Base-by-base conservation (phyloP, 2,888 invertebrate genomes). In the Orchesellides sinensis region DNA sequence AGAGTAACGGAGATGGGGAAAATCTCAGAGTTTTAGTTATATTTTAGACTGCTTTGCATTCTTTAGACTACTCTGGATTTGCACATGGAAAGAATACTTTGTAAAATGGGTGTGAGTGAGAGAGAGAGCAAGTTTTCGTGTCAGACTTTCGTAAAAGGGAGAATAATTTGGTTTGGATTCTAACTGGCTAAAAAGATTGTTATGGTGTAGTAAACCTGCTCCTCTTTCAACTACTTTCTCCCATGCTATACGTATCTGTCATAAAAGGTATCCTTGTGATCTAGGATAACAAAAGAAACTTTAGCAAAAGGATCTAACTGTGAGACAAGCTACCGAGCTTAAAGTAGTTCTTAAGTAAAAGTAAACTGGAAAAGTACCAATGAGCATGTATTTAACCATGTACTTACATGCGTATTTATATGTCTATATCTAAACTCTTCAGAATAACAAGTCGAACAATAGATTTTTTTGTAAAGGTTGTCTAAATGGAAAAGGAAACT, bases 71-170 rank as follows among this genome's bases (percentile, higher is more conserved):
- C 32, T 54, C 59, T 17, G 17, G 56, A 75, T 77, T 77, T 68
- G 77, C 77, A 77, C 77, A 77, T 68, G 59, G 77, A 68, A 40
- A 47, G 68, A 77, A 77, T 77, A 75, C 52, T 74, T 45, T 74
- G 19, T 49, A 52, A 52, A 63, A 63, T 74, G 49, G 8, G 17
- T 54, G 27, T 49, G 49, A 49, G 59, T 17, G 29, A 59, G 32
- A 73, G 59, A 32, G 47, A 49, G 40, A 61, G 27, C 32, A 63
- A 74, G 65, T 49, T 77, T 74, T 77, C 54, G 23, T 66, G 56
- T 56, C 77, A 56, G 56, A 68, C 68, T 68, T 59, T 59, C 32
- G 40, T 35, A 77, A 40, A 63, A 54, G 52, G 68, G 45, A 25
- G 25, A 54, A 77, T 77, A 77, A 77, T 68, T 77, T 77, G 77